phyloP scores from a whole-genome alignment of 1,140 invertebrate genomes.

The Mycetomoellerius zeteki region DNA sequence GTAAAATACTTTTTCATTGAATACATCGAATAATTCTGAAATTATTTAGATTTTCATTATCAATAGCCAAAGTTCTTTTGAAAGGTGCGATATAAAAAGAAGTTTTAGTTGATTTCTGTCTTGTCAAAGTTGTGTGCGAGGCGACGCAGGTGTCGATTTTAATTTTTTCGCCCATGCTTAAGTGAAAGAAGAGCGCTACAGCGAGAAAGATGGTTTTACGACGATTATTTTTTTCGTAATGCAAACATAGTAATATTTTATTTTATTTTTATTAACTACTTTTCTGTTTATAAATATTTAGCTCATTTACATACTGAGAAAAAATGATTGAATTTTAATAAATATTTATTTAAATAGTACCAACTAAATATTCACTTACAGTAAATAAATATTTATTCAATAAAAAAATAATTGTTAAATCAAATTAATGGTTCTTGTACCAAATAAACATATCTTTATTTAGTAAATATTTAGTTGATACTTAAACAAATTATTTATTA shows the following conservation, averaged over 20 bases:
- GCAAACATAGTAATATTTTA: not conserved
- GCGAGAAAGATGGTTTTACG: not conserved
- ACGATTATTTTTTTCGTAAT: constrained; percentile 1
- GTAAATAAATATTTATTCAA: too few relatives aligned
- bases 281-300: not conserved
- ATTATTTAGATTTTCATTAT: not conserved
- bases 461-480: too few relatives aligned
- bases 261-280: not conserved
- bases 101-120: constrained; percentile 40
- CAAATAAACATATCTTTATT: too few relatives aligned
- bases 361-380: too few relatives aligned
- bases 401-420: too few relatives aligned
- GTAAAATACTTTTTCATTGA: constrained; percentile 11
- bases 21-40: constrained; percentile 6
- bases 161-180: constrained; percentile 29
- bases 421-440: too few relatives aligned
- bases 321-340: too few relatives aligned
- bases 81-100: not conserved
- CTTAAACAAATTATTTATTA: too few relatives aligned
- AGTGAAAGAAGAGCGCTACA: constrained; percentile 5
- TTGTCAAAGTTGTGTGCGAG: constrained; percentile 2
- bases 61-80: not conserved
- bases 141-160: constrained; percentile 25
- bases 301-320: not conserved
- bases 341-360: too few relatives aligned